Base-by-base conservation (phyloP, 2,113 vertebrate genomes). In the Carassius carassius region DNA sequence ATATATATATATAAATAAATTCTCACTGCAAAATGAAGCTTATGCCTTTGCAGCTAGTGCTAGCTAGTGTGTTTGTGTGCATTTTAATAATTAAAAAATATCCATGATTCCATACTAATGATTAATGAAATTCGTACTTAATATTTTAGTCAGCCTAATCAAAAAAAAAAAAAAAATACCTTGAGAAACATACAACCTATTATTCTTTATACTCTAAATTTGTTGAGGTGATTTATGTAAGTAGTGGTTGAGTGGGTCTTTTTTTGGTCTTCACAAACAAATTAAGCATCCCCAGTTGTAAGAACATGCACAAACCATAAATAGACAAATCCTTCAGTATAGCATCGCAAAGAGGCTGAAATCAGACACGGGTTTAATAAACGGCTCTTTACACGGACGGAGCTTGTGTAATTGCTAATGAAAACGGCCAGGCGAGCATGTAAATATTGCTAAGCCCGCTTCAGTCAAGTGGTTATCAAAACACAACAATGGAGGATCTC, bases 381-480 rank as follows among this genome's bases (percentile, higher is more conserved):
- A 76, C 14, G 3, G 1, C 78, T 81, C 63, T 67, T 81, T 35
- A 81, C 63, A n/a, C 23, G 16, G 37, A 58, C 12, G 5, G 25
- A 25, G 29, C 35, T 60, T 67, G 63, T 78, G 74, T 79, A 77
- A 60, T 60, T 78, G 75, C 67, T 73, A 63, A 51, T 70, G 80
- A 54, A 79, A 70, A 75, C 6, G 41, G 1, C 70, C 35, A 65
- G 12, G 69, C 14, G n/a, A 74, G 75, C 47, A 69, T 75, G 81
- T 77, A 73, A 74, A 85, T 78, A 81, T 65, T 79, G 54, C 82
- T 75, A 76, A 70, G 44, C 83, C 63, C 72, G 58, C 82, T 76
- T 82, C 78, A 79, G 73, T 81, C 58, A 83, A 81, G 79, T 83
- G 84, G 76, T 75, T 82, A 81, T 84, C 76, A 81, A 81, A 85